Evolutionary conservation across 2,888 invertebrate genomes (phyloP).

Genomic region (Tetheella fluctuosa): DNA sequence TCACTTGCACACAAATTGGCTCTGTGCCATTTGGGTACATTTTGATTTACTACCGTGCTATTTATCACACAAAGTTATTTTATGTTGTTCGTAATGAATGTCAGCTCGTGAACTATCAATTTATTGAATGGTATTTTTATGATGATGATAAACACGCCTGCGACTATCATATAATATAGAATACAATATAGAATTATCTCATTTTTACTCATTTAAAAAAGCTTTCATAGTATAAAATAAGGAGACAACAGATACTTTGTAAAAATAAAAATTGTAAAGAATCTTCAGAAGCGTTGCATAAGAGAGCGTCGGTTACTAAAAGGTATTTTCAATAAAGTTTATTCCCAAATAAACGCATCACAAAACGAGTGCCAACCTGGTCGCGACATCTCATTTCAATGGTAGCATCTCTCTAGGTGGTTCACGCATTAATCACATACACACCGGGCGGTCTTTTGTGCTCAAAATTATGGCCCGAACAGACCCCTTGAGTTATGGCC

Average conservation of each 20-base stretch:
- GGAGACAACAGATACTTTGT: no score
- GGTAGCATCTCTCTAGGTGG: slow-evolving; percentile 46
- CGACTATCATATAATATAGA: no score
- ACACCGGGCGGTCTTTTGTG: slow-evolving; percentile 66
- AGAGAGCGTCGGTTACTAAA: not conserved
- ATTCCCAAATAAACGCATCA: slow-evolving; percentile 1
- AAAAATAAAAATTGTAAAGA: no score
- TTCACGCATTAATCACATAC: slow-evolving; percentile 59
- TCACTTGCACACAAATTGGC: slow-evolving; percentile 21
- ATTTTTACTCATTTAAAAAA: no score
- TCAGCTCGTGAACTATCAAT: no score
- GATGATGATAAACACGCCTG: no score
- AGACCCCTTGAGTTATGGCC: slow-evolving; percentile 52
- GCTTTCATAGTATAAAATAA: no score
- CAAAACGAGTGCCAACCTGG: slow-evolving; percentile 14
- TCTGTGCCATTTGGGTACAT: not conserved
- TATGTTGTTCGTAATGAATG: not conserved
- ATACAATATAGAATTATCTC: no score
- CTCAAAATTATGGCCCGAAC: slow-evolving; percentile 52
- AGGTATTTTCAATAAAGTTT: not conserved
- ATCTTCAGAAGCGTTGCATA: no score
- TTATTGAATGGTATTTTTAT: no score
- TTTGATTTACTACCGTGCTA: not conserved
- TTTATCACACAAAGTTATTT: not conserved
- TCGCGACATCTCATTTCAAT: slow-evolving; percentile 48